Conservation (phyloP, 2,113 vertebrate genomes). For the Pachyramphus minor region DNA sequence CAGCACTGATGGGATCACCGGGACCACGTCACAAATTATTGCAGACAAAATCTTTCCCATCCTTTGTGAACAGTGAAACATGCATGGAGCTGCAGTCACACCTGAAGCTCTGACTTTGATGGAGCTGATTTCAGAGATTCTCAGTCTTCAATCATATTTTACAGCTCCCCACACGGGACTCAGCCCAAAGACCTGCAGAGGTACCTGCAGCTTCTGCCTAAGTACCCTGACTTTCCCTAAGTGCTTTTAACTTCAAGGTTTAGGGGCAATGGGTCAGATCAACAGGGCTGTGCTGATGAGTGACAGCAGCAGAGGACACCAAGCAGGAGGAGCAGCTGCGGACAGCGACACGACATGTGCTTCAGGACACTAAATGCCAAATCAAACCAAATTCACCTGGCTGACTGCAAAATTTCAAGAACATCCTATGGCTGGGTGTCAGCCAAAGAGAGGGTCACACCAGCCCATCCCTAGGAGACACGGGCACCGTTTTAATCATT, state of each 20-base stretch:
- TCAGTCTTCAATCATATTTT: not conserved
- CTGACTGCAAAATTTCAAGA: not conserved
- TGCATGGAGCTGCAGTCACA: fast-evolving
- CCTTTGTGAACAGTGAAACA: not conserved
- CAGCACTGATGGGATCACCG: not conserved
- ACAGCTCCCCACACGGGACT: not conserved
- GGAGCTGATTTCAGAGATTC: not conserved
- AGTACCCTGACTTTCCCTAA: not conserved
- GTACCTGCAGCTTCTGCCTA: not conserved
- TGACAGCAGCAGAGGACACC: not conserved
- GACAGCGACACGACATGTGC: no score
- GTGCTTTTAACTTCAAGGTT: not conserved
- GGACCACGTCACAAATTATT: not conserved
- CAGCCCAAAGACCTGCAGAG: not conserved
- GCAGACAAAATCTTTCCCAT: not conserved
- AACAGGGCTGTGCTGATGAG: not conserved
- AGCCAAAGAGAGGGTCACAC: not conserved
- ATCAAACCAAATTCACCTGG: not conserved
- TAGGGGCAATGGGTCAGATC: not conserved
- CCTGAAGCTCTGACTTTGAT: not conserved
- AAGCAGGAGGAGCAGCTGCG: not conserved
- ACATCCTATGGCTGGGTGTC: not conserved
- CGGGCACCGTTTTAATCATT: not conserved
- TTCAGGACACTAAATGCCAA: not conserved
- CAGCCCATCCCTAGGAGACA: not conserved